Conservation (phyloP, 2,113 vertebrate genomes). For the Muntiacus muntjak region DNA sequence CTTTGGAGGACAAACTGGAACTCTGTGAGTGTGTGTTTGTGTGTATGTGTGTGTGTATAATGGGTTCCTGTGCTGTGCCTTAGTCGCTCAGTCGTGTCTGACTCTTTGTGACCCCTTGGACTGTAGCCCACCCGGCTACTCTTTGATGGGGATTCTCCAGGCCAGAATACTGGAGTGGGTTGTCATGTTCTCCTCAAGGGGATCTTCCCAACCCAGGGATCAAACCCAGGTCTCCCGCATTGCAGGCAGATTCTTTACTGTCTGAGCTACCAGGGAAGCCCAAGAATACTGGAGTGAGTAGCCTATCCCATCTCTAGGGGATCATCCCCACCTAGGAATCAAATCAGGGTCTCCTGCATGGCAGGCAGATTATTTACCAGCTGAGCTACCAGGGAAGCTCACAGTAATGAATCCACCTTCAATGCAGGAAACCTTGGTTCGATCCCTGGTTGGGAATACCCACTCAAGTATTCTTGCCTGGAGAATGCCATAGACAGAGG, state of each 20-base stretch:
- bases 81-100: rapidly evolving
- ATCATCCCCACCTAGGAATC: neutral
- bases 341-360: neutral
- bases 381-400: neutral
- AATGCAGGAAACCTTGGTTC: neutral
- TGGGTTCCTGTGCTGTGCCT: neutral
- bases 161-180: neutral
- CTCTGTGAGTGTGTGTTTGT: too few relatives aligned
- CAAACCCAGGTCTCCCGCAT: neutral
- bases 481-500: neutral
- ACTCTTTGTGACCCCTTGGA: neutral
- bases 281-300: neutral
- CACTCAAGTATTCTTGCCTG: neutral
- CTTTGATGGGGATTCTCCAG: neutral
- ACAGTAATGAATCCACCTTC: neutral
- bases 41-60: neutral
- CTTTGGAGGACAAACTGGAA: too few relatives aligned
- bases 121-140: neutral
- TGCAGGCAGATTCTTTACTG: neutral
- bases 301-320: neutral
- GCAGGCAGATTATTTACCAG: neutral
- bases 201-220: neutral
- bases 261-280: neutral
- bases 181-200: neutral
- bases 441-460: neutral